phyloP scores from a whole-genome alignment of 2,113 vertebrate genomes.

The Pseudopodoces humilis region DNA sequence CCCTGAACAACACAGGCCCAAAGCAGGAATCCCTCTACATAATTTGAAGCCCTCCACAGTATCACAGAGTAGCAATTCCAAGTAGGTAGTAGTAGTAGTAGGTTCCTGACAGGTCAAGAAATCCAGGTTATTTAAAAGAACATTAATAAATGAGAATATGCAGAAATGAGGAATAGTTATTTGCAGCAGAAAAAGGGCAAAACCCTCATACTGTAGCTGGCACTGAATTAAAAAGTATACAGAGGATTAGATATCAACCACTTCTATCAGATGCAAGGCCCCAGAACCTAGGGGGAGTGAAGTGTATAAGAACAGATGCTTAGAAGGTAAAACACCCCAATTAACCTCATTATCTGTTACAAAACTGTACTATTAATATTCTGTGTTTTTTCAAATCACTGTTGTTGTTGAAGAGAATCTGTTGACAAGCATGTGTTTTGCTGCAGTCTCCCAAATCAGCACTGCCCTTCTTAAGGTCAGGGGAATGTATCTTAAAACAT shows the following conservation, averaged over 20 bases:
- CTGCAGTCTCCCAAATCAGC: constrained; percentile 62
- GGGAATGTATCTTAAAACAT: constrained; percentile 71
- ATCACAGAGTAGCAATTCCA: neutral
- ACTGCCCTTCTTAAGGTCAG: constrained; percentile 64
- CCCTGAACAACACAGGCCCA: neutral
- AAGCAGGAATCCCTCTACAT: neutral
- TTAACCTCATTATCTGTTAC: constrained; percentile 74
- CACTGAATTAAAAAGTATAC: constrained; percentile 10
- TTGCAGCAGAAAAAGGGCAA: constrained; percentile 18
- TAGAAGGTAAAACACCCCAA: constrained; percentile 64
- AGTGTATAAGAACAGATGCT: constrained; percentile 51
- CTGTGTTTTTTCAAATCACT: constrained; percentile 34
- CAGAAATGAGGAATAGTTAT: neutral
- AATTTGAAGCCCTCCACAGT: neutral
- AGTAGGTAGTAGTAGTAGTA: no score
- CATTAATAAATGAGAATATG: neutral
- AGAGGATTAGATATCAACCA: constrained; percentile 15
- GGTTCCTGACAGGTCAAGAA: neutral
- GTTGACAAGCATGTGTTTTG: constrained; percentile 60
- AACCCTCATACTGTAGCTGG: neutral
- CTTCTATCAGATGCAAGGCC: constrained; percentile 50
- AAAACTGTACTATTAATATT: constrained; percentile 55
- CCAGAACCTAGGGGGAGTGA: constrained; percentile 66
- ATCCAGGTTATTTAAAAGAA: neutral
- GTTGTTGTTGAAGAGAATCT: constrained; percentile 61